Base-by-base conservation (phyloP, 2,797 vertebrate genomes). In the Hippoglossus hippoglossus region DNA sequence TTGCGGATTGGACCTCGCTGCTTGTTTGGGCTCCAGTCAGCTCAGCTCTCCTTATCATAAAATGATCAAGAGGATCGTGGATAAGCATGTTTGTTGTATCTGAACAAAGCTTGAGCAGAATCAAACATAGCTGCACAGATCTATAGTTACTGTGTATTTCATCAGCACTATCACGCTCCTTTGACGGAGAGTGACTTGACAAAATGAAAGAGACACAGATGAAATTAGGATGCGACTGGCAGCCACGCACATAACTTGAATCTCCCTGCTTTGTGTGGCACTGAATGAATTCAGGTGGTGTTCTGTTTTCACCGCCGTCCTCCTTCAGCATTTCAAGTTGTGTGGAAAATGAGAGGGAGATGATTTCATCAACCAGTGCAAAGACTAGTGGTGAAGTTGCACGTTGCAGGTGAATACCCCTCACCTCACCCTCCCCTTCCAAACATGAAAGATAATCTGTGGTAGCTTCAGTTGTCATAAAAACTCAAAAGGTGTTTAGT, bases 1-100 rank as follows among this genome's bases (percentile, higher is more conserved):
- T 62, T 6, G 11, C 28, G 58, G 44, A 72, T 69, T 55, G 61
- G 41, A 52, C n/a, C 61, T 52, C 0, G 0, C 39, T 18, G 58
- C 24, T 73, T 72, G 60, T 78, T 82, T 75, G 49, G 51, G 60
- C 61, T 46, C 2, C 47, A 13, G 52, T 75, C 46, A 26, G 22
- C 51, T 67, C 44, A 56, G 34, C 28, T 76, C 21, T 50, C 25
- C 16, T 25, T 53, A 76, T 82, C 57, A 59, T 50, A 44, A 67
- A 22, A 80, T 63, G 61, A 83, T 84, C 63, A 79, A 77, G 66
- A 64, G 46, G 34, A 65, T 77, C 51, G 6, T 3, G 28, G 67
- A 26, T 54, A 77, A 84, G 4, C 16, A 54, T 51, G 56, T 74
- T 81, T 75, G 75, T 25, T 47, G 25, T 44, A 19, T 69, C 9